These are phyloP conservation scores for Catagonus wagneri DNA, from an alignment of 2,113 vertebrate genomes.

Conservation along the genomic window DNA sequence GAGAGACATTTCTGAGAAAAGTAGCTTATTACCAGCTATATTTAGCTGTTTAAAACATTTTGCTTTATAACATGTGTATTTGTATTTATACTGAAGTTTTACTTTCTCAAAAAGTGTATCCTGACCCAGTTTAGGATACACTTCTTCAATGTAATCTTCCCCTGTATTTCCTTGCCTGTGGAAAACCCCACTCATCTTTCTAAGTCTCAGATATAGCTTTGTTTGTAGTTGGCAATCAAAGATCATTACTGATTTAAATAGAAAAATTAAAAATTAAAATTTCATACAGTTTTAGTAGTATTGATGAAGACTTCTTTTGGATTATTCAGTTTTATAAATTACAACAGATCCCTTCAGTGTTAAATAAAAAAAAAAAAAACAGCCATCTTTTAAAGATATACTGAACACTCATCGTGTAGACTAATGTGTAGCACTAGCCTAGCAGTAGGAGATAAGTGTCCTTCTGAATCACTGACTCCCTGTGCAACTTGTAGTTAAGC, in stretches of 20 bases:
- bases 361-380: not conserved
- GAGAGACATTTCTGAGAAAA: slow-evolving; percentile 25
- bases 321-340: no score
- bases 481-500: not conserved
- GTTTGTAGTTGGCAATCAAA: not conserved
- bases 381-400: not conserved
- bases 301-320: not conserved
- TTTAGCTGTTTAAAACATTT: slow-evolving; percentile 27
- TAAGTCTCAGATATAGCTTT: not conserved
- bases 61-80: not conserved
- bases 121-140: not conserved
- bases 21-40: slow-evolving; percentile 29
- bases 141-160: not conserved
- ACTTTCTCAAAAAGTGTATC: slow-evolving; percentile 9
- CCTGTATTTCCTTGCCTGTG: not conserved
- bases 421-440: not conserved
- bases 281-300: not conserved
- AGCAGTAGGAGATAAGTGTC: accelerated
- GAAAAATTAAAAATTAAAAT: not conserved
- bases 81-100: not conserved
- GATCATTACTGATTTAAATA: not conserved
- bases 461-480: not conserved
- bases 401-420: not conserved
- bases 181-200: not conserved
- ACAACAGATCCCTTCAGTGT: not conserved